These are phyloP conservation scores for Papilio aristodemus DNA, from an alignment of 1,140 invertebrate genomes.

Conservation along the genomic window DNA sequence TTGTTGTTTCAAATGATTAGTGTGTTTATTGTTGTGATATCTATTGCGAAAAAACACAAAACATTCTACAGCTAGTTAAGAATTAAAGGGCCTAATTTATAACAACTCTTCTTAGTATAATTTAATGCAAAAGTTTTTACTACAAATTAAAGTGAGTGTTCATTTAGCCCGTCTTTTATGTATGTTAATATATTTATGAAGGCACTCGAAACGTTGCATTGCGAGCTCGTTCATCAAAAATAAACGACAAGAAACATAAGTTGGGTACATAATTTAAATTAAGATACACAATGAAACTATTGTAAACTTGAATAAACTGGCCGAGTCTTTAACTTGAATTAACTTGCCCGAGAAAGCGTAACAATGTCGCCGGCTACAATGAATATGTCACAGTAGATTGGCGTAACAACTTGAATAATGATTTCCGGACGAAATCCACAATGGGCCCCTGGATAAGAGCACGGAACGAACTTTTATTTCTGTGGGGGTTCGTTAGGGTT, in stretches of 20 bases:
- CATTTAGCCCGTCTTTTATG: not conserved
- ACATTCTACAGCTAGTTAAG: too few relatives aligned
- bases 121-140: not conserved
- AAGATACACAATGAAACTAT: conserved; percentile 32
- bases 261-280: conserved; percentile 7
- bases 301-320: conserved; percentile 35
- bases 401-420: conserved; percentile 66
- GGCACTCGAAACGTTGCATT: not conserved
- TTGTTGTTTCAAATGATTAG: too few relatives aligned
- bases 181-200: conserved; percentile 16
- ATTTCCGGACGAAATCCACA: conserved; percentile 52
- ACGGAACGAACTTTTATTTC: conserved; percentile 33
- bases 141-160: not conserved
- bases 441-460: conserved; percentile 36
- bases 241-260: not conserved
- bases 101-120: not conserved
- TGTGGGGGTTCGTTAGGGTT: conserved; percentile 21
- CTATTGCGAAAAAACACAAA: too few relatives aligned
- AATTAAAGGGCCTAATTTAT: too few relatives aligned
- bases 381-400: conserved; percentile 60
- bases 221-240: conserved; percentile 5
- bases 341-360: conserved; percentile 38
- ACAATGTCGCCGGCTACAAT: conserved; percentile 54
- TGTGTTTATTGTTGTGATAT: too few relatives aligned
- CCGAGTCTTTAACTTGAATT: conserved; percentile 42